phyloP scores from a whole-genome alignment of 2,888 invertebrate species.

The Camptogramma bilineatum region DNA sequence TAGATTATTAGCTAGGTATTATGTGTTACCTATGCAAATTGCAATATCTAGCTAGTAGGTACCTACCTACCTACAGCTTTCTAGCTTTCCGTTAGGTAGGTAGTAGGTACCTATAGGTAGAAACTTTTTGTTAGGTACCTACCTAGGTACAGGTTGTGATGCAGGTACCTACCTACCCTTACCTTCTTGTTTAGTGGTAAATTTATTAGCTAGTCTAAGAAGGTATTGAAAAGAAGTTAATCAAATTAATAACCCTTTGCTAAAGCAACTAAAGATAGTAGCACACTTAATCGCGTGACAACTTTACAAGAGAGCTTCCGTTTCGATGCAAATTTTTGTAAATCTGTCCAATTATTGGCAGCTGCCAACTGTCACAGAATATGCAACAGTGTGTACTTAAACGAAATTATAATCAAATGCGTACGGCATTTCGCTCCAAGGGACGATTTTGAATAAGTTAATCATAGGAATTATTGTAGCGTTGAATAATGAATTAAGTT shows the following conservation, averaged over 20 bases:
- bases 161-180: no score
- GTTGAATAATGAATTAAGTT: slow-evolving; percentile 15
- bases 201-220: no score
- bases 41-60: no score
- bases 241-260: no score
- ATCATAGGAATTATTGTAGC: slow-evolving; percentile 23
- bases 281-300: slow-evolving; percentile 33
- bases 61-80: no score
- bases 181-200: no score
- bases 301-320: slow-evolving; percentile 39
- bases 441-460: slow-evolving; percentile 43
- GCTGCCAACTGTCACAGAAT: slow-evolving; percentile 53
- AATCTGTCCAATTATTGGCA: slow-evolving; percentile 71
- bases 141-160: neutral
- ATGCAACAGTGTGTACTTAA: slow-evolving; percentile 9
- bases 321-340: slow-evolving; percentile 64
- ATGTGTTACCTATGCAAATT: no score
- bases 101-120: neutral
- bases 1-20: neutral
- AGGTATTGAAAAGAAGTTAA: no score
- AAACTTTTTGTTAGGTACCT: neutral
- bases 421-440: slow-evolving; percentile 51
- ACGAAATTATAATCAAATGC: slow-evolving; percentile 62
- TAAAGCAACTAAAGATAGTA: slow-evolving; percentile 16
- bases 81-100: no score